A percentile compares a stretch with the other conserved stretches of the same genome.
Evolutionary conservation across 92 coral and sea anemone species (phyloP).

Genomic region (Zoanthus solanderi): DNA sequence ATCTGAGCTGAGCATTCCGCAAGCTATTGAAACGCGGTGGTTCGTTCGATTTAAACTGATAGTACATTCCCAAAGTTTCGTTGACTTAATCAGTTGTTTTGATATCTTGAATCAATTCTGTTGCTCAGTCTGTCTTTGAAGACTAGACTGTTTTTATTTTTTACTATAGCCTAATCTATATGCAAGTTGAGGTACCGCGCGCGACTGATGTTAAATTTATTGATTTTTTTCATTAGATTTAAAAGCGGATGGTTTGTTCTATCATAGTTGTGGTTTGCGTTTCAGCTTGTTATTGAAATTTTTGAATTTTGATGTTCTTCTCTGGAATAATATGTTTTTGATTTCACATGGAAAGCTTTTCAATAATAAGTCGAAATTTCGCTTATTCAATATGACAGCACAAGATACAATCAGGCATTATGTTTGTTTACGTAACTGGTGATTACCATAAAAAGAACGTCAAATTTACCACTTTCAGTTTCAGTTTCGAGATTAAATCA

Average conservation of each 20-base stretch:
- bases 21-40: neutral
- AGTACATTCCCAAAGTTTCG: neutral
- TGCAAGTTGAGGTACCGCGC: neutral
- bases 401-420: neutral
- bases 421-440: conserved; percentile 19
- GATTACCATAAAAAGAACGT: neutral
- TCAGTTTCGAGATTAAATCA: neutral
- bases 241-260: too few species aligned
- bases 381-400: neutral
- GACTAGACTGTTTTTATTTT: neutral
- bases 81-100: neutral
- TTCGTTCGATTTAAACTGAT: neutral
- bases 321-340: too few species aligned
- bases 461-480: neutral
- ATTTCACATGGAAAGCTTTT: too few species aligned
- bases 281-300: too few species aligned
- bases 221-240: too few species aligned
- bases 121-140: neutral
- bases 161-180: neutral
- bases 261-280: too few species aligned
- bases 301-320: too few species aligned
- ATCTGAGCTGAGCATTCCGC: too few species aligned
- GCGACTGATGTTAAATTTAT: neutral
- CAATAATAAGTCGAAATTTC: neutral
- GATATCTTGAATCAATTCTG: neutral